Evolutionary conservation across 2,797 vertebrate species (phyloP).

Genomic region (Dermochelys coriacea): DNA sequence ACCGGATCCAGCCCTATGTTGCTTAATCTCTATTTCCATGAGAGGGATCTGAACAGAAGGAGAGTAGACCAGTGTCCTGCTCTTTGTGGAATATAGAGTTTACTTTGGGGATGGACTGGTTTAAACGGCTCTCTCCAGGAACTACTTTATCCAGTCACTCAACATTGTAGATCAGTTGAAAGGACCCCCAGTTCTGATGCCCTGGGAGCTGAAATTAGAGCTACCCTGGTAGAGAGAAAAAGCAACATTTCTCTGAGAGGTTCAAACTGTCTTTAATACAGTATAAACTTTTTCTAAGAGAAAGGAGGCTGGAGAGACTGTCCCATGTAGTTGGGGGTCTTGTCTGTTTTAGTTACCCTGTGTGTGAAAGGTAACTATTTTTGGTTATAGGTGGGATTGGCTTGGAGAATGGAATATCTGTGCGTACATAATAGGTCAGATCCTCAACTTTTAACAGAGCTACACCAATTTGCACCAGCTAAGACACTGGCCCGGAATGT

Average conservation of each 20-base stretch:
- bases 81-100: neutral
- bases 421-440: too few species aligned
- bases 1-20: neutral
- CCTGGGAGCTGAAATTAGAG: neutral
- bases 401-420: too few species aligned
- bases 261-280: neutral
- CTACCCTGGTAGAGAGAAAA: neutral
- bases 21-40: neutral
- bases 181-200: neutral
- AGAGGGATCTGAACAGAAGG: neutral
- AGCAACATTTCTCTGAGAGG: neutral
- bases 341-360: neutral
- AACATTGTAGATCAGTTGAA: too few species aligned
- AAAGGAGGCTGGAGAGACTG: neutral
- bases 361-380: too few species aligned
- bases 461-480: too few species aligned
- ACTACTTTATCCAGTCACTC: too few species aligned
- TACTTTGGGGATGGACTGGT: neutral
- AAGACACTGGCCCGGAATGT: too few species aligned
- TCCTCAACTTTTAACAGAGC: too few species aligned
- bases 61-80: too few species aligned
- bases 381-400: too few species aligned
- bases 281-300: neutral
- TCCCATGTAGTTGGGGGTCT: neutral
- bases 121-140: neutral